Evolutionary conservation across 2,113 vertebrate genomes (phyloP).

Genomic region (Oreocharis arfaki): DNA sequence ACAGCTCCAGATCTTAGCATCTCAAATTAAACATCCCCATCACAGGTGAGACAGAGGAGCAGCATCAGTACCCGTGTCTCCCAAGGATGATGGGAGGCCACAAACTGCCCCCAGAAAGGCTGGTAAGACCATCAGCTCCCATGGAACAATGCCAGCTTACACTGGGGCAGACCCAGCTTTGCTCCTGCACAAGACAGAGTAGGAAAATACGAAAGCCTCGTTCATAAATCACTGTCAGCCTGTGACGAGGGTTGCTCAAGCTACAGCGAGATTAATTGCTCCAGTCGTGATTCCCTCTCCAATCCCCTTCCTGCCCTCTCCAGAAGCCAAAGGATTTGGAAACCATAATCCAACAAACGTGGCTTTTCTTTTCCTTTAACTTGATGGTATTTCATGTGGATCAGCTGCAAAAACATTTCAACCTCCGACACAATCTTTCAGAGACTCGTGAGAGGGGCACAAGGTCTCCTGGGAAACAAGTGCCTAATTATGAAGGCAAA

Average conservation of each 20-base stretch:
- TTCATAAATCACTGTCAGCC: neutral
- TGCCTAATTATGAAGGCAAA: neutral
- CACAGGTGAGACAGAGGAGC: neutral
- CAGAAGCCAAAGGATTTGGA: neutral
- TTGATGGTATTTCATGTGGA: neutral
- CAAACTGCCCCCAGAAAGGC: neutral
- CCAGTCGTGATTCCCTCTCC: neutral
- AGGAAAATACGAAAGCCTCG: neutral
- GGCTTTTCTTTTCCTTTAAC: slow-evolving; percentile 27
- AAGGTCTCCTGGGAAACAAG: neutral
- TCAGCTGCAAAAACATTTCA: slow-evolving; percentile 56
- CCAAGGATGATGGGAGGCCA: rapidly evolving
- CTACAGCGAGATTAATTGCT: neutral
- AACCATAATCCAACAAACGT: slow-evolving; percentile 29
- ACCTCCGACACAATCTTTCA: neutral
- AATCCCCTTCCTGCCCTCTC: neutral
- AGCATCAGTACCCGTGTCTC: rapidly evolving
- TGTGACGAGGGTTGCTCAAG: neutral
- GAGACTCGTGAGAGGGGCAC: neutral
- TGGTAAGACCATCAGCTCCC: neutral
- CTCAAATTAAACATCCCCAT: neutral
- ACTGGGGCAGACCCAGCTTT: neutral
- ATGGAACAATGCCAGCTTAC: rapidly evolving
- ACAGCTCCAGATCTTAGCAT: neutral
- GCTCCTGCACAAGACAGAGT: neutral